These are phyloP conservation scores for Platyscapa corneri DNA, from an alignment of 1,140 invertebrate genomes.

Conservation along the genomic window DNA sequence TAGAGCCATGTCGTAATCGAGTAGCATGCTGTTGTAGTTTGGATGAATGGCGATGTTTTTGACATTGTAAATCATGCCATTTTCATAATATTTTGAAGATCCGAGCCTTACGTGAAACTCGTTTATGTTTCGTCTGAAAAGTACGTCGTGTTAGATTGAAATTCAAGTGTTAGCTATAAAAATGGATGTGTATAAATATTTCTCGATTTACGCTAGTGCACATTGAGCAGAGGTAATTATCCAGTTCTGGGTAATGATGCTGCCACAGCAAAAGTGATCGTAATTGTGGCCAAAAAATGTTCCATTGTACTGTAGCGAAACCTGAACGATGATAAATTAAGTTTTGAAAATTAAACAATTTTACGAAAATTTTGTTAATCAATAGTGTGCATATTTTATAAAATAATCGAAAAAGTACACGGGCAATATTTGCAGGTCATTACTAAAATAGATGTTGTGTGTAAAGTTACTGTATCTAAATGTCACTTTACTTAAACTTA, in stretches of 20 bases:
- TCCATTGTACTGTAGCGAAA: slow-evolving; percentile 62
- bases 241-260: slow-evolving; percentile 70
- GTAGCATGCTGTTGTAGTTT: slow-evolving; percentile 52
- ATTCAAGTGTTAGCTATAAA: not conserved
- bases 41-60: slow-evolving; percentile 56
- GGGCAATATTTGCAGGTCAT: too few species aligned
- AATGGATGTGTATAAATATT: not conserved
- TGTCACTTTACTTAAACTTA: too few species aligned
- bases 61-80: slow-evolving; percentile 54
- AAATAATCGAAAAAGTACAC: too few species aligned
- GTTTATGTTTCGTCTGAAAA: slow-evolving; percentile 6
- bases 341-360: too few species aligned
- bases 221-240: slow-evolving; percentile 72
- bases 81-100: slow-evolving; percentile 54
- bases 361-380: too few species aligned
- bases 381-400: too few species aligned
- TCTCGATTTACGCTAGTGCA: slow-evolving; percentile 50
- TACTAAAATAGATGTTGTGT: too few species aligned
- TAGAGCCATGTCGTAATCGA: slow-evolving; percentile 61
- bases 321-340: slow-evolving; percentile 43
- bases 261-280: slow-evolving; percentile 75
- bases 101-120: slow-evolving; percentile 56
- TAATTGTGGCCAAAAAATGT: slow-evolving; percentile 64
- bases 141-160: not conserved
- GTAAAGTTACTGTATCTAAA: too few species aligned